Percentiles rank a stretch among this genome's conserved stretches.
Conservation (phyloP, 2,113 vertebrate genomes). For the Anhinga anhinga region DNA sequence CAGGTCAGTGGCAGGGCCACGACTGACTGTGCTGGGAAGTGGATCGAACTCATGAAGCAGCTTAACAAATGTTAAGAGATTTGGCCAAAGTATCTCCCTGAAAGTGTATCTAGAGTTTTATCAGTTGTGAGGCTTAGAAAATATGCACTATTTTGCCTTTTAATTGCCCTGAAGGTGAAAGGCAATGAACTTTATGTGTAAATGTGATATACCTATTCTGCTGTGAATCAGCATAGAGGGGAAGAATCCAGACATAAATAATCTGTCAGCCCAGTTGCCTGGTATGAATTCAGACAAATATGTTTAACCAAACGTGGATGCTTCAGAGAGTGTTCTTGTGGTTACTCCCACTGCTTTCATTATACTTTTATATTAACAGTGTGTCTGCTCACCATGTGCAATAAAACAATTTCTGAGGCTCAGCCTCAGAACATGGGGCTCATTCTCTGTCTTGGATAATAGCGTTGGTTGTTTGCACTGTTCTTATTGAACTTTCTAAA, state of each 20-base stretch:
- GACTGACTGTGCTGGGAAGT: not conserved
- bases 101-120: not conserved
- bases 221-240: not conserved
- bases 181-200: not conserved
- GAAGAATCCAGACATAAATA: slow-evolving; percentile 12
- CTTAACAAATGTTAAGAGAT: not conserved
- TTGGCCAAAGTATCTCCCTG: not conserved
- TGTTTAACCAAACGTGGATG: slow-evolving; percentile 28
- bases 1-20: not conserved
- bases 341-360: slow-evolving; percentile 49
- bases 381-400: slow-evolving; percentile 55
- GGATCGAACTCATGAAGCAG: not conserved
- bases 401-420: slow-evolving; percentile 58
- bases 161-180: not conserved
- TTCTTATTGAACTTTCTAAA: slow-evolving; percentile 71
- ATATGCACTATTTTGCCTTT: not conserved
- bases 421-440: slow-evolving; percentile 39
- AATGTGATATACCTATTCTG: not conserved
- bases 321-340: slow-evolving; percentile 42
- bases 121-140: not conserved
- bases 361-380: slow-evolving; percentile 46
- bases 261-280: slow-evolving; percentile 34
- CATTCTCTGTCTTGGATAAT: slow-evolving; percentile 50
- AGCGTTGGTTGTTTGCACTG: slow-evolving; percentile 47
- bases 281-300: slow-evolving; percentile 50